Evolutionary conservation across 64 coral and sea anemone species (phyloP).

Genomic region (Anthopleura sola): DNA sequence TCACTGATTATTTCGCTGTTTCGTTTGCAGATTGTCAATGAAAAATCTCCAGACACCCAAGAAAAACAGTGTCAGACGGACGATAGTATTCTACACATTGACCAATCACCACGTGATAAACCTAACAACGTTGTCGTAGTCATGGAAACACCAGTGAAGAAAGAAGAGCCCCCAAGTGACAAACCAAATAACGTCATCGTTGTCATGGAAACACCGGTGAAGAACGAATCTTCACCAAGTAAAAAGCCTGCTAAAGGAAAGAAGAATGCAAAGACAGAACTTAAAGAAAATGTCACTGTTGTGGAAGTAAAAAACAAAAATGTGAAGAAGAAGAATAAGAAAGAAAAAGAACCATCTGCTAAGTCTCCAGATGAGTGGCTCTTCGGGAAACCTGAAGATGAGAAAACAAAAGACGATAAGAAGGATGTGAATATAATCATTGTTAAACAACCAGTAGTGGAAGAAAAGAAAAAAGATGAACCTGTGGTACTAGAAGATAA

Average conservation of each 20-base stretch:
- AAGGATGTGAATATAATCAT: background rate
- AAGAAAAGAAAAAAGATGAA: background rate
- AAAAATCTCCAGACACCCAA: conserved; percentile 1
- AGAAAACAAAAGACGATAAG: background rate
- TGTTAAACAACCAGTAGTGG: background rate
- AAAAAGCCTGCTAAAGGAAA: background rate
- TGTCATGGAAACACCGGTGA: conserved; percentile 3
- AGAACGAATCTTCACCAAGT: background rate
- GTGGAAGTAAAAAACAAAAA: background rate
- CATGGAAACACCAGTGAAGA: background rate
- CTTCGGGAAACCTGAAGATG: conserved; percentile 1
- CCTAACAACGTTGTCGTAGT: background rate
- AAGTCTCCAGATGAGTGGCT: conserved; percentile 12
- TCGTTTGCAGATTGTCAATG: background rate
- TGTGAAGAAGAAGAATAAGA: conserved; percentile 22
- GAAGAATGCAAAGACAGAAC: background rate
- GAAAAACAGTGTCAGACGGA: conserved; percentile 31
- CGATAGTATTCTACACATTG: background rate
- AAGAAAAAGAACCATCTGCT: background rate
- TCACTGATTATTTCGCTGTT: background rate
- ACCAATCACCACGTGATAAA: background rate
- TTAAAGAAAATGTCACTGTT: background rate
- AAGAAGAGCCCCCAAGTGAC: background rate
- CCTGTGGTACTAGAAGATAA: background rate
- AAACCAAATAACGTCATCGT: conserved; percentile 7